Evolutionary conservation across 2,888 invertebrate species (phyloP).

Genomic region (Habrosyne pyritoides): DNA sequence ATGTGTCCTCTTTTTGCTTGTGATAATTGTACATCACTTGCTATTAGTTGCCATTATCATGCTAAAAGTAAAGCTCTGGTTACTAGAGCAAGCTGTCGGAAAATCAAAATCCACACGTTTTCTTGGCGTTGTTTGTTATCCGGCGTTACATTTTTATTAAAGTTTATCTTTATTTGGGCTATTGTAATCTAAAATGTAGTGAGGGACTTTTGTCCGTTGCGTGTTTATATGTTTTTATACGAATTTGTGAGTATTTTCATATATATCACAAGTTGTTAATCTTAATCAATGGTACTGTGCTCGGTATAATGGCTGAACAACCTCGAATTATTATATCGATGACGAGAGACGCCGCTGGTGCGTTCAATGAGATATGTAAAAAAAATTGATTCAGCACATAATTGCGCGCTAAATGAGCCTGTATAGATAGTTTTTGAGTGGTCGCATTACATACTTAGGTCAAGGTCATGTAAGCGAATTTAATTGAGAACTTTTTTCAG

Average conservation of each 20-base stretch:
- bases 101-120: conserved; percentile 75
- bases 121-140: conserved; percentile 80
- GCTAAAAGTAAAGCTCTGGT: background rate
- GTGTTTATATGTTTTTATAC: conserved; percentile 56
- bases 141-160: conserved; percentile 73
- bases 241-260: conserved; percentile 59
- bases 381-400: background rate
- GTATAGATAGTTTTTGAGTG: background rate
- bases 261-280: conserved; percentile 27
- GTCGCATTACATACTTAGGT: background rate
- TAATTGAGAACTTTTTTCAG: conserved; percentile 44
- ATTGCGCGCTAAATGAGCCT: background rate
- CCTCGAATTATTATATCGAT: conserved; percentile 46
- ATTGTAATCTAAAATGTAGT: conserved; percentile 72
- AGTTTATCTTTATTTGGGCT: conserved; percentile 64
- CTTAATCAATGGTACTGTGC: conserved; percentile 15
- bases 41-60: background rate
- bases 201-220: conserved; percentile 53
- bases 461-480: conserved; percentile 28
- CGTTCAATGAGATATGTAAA: conserved; percentile 3
- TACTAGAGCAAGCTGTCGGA: conserved; percentile 33
- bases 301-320: conserved; percentile 57
- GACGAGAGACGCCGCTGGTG: conserved; percentile 30
- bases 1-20: background rate
- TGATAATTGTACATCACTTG: background rate